phyloP scores from a whole-genome alignment of 2,797 vertebrate genomes.

The Hirundo rustica region DNA sequence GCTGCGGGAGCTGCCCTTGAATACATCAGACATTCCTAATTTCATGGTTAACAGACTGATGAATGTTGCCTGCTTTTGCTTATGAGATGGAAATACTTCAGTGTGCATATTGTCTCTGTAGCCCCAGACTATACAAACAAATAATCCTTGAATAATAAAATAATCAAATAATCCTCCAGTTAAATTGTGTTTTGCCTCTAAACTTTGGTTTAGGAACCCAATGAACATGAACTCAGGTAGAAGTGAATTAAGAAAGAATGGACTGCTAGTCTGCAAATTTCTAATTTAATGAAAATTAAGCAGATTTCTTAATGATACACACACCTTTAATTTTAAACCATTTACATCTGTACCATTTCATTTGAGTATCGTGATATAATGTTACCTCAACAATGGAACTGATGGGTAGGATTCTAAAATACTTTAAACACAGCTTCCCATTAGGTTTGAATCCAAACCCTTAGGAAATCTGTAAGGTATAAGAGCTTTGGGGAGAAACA shows the following conservation, averaged over 20 bases:
- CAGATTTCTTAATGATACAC: not conserved
- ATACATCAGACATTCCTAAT: not conserved
- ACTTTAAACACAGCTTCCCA: not conserved
- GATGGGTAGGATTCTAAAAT: not conserved
- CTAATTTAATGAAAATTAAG: not conserved
- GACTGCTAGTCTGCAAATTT: not conserved
- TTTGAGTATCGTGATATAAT: not conserved
- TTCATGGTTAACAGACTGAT: not conserved
- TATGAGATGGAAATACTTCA: not conserved
- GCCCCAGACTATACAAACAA: constrained; percentile 15
- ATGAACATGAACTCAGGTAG: not conserved
- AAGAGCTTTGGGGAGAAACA: constrained; percentile 40
- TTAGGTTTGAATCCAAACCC: not conserved
- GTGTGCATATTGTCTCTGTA: not conserved
- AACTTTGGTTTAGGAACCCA: not conserved
- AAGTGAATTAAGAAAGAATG: not conserved
- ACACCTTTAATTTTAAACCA: not conserved
- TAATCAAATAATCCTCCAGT: not conserved
- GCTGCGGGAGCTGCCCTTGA: not conserved
- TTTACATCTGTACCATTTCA: not conserved
- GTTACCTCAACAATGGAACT: not conserved
- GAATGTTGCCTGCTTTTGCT: not conserved
- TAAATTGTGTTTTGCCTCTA: not conserved
- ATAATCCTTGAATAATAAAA: not conserved
- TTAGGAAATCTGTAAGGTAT: constrained; percentile 1